Conservation (phyloP, 1,140 invertebrate species). For the Asobara japonica region DNA sequence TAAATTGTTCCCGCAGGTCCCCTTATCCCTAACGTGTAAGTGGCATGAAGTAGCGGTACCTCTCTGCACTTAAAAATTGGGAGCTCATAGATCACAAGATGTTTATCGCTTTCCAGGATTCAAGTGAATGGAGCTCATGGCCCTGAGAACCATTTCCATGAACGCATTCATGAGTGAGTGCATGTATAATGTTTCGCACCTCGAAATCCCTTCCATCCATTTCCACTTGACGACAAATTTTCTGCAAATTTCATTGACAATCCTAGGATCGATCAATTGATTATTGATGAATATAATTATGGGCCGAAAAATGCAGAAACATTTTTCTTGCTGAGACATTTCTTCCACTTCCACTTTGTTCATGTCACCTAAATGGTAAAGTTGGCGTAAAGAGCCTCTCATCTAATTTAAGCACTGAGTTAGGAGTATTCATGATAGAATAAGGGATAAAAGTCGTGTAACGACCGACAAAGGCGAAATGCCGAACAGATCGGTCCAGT, state of each 20-base stretch:
- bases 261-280: no score
- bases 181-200: neutral
- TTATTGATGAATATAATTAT: neutral
- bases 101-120: neutral
- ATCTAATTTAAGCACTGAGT: neutral
- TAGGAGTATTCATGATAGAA: constrained; percentile 6
- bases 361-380: no score
- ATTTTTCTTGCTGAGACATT: no score
- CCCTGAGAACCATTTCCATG: neutral
- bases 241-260: neutral
- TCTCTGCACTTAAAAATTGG: neutral
- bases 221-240: neutral
- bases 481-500: constrained; percentile 34
- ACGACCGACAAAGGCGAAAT: constrained; percentile 30
- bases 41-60: neutral
- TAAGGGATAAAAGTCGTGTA: constrained; percentile 41
- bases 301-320: no score
- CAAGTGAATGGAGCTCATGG: constrained; percentile 3
- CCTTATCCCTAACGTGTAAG: neutral
- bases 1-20: neutral
- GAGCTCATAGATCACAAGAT: neutral
- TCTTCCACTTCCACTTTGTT: no score
- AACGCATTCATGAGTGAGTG: neutral
- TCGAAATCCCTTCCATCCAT: neutral
- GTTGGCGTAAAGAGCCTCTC: neutral